Evolutionary conservation across 2,113 vertebrate genomes (phyloP).

Genomic region (Charina bottae): DNA sequence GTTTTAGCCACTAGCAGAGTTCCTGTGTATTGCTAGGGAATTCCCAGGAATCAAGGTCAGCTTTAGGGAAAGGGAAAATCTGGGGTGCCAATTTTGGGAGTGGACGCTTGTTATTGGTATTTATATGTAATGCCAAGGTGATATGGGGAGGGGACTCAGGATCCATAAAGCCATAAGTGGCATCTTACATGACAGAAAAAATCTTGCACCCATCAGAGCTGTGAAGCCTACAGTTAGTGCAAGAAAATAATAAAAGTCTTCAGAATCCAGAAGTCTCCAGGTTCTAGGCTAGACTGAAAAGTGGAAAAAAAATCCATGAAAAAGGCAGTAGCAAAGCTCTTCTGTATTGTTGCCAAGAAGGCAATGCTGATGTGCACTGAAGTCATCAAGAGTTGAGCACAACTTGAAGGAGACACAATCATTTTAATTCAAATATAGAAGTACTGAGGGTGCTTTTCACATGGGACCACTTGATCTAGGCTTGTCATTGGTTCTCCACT

Average conservation of each 20-base stretch:
- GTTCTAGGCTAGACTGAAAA: not conserved
- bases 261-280: not conserved
- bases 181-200: not conserved
- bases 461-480: not conserved
- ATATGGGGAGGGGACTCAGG: too few species aligned
- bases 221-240: not conserved
- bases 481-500: not conserved
- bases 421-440: not conserved
- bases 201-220: not conserved
- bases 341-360: not conserved
- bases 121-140: not conserved
- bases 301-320: not conserved
- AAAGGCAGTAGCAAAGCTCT: not conserved
- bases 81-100: not conserved
- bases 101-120: not conserved
- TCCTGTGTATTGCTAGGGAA: not conserved
- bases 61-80: not conserved
- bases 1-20: not conserved
- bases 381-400: too few species aligned
- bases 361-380: not conserved
- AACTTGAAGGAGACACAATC: not conserved
- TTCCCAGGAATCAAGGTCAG: not conserved
- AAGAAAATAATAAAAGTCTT: not conserved
- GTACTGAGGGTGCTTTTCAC: not conserved
- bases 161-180: too few species aligned